Base-by-base conservation (phyloP, 2,797 vertebrate genomes). In the Chloroceryle amazona region DNA sequence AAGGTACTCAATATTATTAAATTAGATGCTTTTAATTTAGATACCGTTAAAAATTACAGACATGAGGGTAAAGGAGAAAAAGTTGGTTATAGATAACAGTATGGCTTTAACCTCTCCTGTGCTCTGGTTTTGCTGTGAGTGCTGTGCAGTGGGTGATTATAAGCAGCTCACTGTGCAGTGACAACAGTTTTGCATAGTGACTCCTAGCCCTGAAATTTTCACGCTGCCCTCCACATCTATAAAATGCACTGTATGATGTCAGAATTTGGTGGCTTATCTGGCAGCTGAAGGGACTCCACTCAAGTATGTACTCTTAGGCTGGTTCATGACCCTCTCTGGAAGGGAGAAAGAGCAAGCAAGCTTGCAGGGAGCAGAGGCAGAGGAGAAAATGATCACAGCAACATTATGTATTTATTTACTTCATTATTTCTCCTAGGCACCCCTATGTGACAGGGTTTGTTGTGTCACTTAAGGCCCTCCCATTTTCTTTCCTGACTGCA, bases 401-500 rank as follows among this genome's bases (percentile, higher is more conserved):
- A 49, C 7, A 2, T 6, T 13, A 49, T 25, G 20, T 10, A n/a
- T 88, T 39, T 52, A 44, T 58, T 72, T 68, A 22, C 25, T 62
- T 81, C 26, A 4, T 9, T 72, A 6, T 47, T 58, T 66, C 25
- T 81, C 29, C 5, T 26, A 86, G 72, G 19, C 31, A 35, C 15
- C 11, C 12, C 17, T 66, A 7, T 1, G 0, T 31, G 11, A 39
- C 58, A 9, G 14, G 18, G 21, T 10, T 28, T 33, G 15, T 35
- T 70, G 14, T 61, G 83, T 44, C 33, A 42, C 20, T 39, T 1
- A 5, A 29, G 44, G 14, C 12, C n/a, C n/a, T 79, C 71, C 33
- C 39, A 9, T 42, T 80, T 91, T 90, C n/a, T 31, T 62, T 75
- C 14, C 63, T 20, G 79, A 70, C 74, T 20, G 19, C 22, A 26